A percentile compares a stretch with the other conserved stretches of the same genome.
These are phyloP conservation scores for Carassius carassius DNA, from an alignment of 2,113 vertebrate species.

Conservation along the genomic window DNA sequence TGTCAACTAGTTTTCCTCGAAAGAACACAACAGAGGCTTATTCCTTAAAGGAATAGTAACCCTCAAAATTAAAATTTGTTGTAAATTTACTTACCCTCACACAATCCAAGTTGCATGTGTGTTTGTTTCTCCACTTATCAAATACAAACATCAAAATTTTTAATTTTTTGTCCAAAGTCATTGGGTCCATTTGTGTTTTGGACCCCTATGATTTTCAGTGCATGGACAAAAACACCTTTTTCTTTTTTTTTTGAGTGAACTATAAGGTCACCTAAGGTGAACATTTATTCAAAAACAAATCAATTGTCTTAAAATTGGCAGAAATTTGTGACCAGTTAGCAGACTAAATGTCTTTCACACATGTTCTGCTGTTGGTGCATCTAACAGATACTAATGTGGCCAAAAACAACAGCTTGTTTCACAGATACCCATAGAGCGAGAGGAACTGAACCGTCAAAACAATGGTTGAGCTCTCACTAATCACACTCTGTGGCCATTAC, in stretches of 20 bases:
- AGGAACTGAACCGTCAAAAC: conserved; percentile 8
- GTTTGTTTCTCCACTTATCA: background rate
- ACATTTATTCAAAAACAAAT: background rate
- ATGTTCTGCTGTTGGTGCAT: background rate
- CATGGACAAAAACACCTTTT: background rate
- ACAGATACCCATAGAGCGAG: background rate
- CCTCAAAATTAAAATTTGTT: too few species aligned
- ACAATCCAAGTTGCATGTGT: background rate
- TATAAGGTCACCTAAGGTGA: conserved; percentile 6
- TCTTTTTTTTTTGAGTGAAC: background rate
- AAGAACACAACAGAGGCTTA: background rate
- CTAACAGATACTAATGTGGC: background rate
- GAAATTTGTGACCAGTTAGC: background rate
- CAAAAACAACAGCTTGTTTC: conserved; percentile 30
- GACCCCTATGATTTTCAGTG: background rate
- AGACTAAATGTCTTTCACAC: conserved; percentile 12
- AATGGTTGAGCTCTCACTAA: conserved; percentile 15
- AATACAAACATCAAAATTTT: too few species aligned
- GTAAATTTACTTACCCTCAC: background rate
- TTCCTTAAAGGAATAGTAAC: background rate
- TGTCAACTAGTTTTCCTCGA: background rate
- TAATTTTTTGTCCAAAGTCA: too few species aligned
- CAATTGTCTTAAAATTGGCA: background rate
- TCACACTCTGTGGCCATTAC: conserved; percentile 24
- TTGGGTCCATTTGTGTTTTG: background rate